phyloP scores from a whole-genome alignment of 2,888 invertebrate species.

The Drosophila kokeensis region DNA sequence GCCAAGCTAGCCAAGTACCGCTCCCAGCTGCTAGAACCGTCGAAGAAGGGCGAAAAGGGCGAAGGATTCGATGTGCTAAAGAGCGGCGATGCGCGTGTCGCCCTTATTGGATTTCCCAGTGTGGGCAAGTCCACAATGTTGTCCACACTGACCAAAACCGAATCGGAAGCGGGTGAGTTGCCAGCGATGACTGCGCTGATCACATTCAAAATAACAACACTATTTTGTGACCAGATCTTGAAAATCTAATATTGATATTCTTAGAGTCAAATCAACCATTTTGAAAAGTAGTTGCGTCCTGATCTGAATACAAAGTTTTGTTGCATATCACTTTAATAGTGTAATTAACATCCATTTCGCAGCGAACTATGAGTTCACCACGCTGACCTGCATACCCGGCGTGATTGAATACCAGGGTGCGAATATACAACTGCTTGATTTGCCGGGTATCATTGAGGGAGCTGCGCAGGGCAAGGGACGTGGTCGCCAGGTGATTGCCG shows the following conservation, averaged over 20 bases:
- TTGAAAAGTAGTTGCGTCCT: neutral
- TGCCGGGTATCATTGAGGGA: constrained; percentile 99
- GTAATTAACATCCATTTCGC: neutral
- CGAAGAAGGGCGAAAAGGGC: constrained; percentile 97
- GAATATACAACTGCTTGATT: constrained; percentile 98
- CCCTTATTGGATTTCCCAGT: constrained; percentile 99
- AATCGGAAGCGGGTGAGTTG: constrained; percentile 91
- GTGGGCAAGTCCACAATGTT: constrained; percentile 93
- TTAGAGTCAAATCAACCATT: no score
- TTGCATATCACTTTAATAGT: neutral
- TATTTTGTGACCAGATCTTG: neutral
- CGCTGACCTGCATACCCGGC: constrained; percentile 99
- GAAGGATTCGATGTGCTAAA: constrained; percentile 99
- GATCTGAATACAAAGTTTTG: neutral
- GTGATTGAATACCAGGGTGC: constrained; percentile 99
- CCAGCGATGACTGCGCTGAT: rapidly evolving
- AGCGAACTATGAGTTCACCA: constrained; percentile 99
- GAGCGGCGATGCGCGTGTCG: constrained; percentile 99
- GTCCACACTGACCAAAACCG: constrained; percentile 97
- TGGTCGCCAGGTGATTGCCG: constrained; percentile 98
- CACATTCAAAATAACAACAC: neutral
- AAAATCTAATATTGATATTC: neutral
- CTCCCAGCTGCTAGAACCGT: constrained; percentile 96
- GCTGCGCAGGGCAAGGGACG: constrained; percentile 97
- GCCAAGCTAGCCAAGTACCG: constrained; percentile 98